Evolutionary conservation across 2,888 invertebrate genomes (phyloP), one percentile per base, ranked within the genome.

Genomic region (Phoronis australis): DNA sequence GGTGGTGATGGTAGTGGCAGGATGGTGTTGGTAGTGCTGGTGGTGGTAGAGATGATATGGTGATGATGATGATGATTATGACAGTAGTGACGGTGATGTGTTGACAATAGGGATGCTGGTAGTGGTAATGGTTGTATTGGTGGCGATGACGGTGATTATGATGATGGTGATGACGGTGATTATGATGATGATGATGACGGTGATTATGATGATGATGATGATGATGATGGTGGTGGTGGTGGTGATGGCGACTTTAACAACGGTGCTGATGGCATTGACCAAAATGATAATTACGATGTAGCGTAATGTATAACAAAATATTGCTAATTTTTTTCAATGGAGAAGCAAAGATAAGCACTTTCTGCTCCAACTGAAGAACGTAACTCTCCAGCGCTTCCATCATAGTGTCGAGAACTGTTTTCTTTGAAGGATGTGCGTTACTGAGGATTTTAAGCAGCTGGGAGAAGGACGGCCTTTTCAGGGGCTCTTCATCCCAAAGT

Each of bases 351-450:
- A n/a, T n/a, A n/a, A n/a, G n/a, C n/a, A n/a, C n/a, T n/a, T n/a
- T n/a, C n/a, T n/a, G n/a, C n/a, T n/a, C n/a, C n/a, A n/a, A n/a
- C n/a, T n/a, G n/a, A 4, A 41, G 35, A 5, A 66, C 62, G 52
- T 73, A 72, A 24, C 60, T 60, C 44, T 75, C 73, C 56, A 75
- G 61, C 4, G 69, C 61, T 21, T 66, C 64, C 61, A 75, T 69
- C 64, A 75, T 71, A 37, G 62, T 63, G 51, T 75, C 75, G 24
- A 74, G 47, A 15, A 75, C 59, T 3, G 68, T 63, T 47, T 65
- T 68, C 22, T 63, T 49, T 2, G 56, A 44, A 1, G 68, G 65
- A 25, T 61, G 63, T 3, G 62, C 61, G 24, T 55, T 52, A 27
- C 57, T 54, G 5, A 73, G 42, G 55, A 62, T 63, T 48, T 62